Evolutionary conservation across 2,888 invertebrate species (phyloP).

Genomic region (Melanchra persicariae): DNA sequence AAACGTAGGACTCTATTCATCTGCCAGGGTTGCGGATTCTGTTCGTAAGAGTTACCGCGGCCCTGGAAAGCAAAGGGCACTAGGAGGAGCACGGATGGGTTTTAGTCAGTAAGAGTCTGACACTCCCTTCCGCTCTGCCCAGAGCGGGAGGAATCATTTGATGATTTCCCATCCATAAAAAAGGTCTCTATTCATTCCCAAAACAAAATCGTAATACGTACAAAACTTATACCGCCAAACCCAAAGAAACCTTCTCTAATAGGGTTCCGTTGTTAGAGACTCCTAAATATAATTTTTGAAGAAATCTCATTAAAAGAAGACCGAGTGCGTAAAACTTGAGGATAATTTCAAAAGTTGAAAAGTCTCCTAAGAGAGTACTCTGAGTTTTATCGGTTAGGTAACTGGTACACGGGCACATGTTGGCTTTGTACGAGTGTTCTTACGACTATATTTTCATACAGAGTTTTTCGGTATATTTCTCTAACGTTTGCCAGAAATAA

Average conservation of each 20-base stretch:
- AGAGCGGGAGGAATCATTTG: no score
- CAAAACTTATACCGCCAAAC: constrained; percentile 48
- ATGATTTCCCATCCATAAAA: no score
- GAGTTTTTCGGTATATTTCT: not conserved
- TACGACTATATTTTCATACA: not conserved
- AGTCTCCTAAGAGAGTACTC: constrained; percentile 57
- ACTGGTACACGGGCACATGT: constrained; percentile 52
- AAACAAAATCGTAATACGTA: constrained; percentile 48
- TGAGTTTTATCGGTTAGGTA: constrained; percentile 58
- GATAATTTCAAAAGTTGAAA: constrained; percentile 66
- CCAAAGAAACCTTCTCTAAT: constrained; percentile 54
- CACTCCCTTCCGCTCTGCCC: no score
- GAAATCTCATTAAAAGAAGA: constrained; percentile 69
- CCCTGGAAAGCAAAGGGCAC: no score
- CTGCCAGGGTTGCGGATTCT: no score
- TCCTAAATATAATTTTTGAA: constrained; percentile 64
- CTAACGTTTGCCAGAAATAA: not conserved
- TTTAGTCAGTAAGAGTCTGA: no score
- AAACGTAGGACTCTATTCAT: no score
- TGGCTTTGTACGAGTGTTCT: constrained; percentile 24
- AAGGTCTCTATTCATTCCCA: constrained; percentile 13
- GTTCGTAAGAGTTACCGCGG: no score
- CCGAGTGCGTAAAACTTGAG: constrained; percentile 62
- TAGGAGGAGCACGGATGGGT: no score
- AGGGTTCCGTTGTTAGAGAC: constrained; percentile 60